Evolutionary conservation across 2,888 invertebrate species (phyloP).

Genomic region (Zootermopsis nevadensis): DNA sequence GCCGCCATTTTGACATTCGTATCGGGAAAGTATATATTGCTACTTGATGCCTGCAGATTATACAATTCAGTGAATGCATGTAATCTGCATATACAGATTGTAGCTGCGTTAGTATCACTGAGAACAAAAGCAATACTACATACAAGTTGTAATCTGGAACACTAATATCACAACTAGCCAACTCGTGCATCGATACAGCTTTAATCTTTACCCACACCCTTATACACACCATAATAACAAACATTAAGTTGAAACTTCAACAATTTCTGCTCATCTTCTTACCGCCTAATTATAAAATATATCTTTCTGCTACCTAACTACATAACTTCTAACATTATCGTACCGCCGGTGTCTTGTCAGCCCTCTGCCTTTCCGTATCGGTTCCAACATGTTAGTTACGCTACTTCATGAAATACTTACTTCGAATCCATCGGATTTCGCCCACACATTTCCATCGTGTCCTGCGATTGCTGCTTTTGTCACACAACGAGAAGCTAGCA

Average conservation of each 20-base stretch:
- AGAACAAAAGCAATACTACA: background rate
- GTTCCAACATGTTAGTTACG: background rate
- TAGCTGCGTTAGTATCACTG: background rate
- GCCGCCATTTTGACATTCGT: constrained; percentile 50
- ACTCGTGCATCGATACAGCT: background rate
- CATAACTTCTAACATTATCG: background rate
- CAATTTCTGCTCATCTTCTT: too few species aligned
- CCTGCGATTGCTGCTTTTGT: constrained; percentile 95
- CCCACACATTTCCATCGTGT: constrained; percentile 96
- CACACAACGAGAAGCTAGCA: constrained; percentile 94
- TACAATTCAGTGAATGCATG: background rate
- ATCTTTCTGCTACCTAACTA: background rate
- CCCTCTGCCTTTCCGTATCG: background rate
- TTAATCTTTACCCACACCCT: constrained; percentile 19
- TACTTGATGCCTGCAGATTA: background rate
- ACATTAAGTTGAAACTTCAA: too few species aligned
- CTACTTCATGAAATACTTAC: constrained; percentile 73
- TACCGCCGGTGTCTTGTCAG: constrained; percentile 6
- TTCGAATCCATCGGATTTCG: constrained; percentile 92
- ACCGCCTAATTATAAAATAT: background rate
- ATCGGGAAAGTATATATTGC: constrained; percentile 36
- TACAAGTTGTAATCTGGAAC: background rate
- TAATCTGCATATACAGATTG: background rate
- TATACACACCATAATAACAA: background rate
- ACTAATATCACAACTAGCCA: background rate